Conservation (phyloP, 2,888 invertebrate species). For the Lobophora halterata region DNA sequence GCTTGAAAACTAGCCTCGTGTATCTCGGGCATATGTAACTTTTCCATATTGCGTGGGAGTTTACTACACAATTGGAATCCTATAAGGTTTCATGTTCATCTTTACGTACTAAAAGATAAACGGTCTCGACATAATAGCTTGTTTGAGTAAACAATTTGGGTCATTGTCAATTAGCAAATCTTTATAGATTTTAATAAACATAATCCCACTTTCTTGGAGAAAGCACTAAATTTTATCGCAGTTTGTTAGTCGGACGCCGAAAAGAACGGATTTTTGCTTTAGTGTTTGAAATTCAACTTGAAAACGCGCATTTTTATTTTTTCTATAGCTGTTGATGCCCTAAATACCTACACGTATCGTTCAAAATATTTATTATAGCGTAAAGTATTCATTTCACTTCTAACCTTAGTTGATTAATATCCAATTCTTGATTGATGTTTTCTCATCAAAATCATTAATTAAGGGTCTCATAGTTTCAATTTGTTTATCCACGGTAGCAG, state of each 20-base stretch:
- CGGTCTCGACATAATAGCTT: slow-evolving; percentile 13
- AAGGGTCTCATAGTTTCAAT: slow-evolving; percentile 21
- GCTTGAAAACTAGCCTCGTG: slow-evolving; percentile 5
- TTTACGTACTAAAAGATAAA: slow-evolving; percentile 17
- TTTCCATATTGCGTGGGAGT: too few species aligned
- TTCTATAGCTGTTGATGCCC: too few species aligned
- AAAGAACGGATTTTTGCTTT: too few species aligned
- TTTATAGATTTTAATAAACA: slow-evolving; percentile 14
- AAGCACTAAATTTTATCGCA: slow-evolving; percentile 15
- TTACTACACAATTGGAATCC: slow-evolving; percentile 7
- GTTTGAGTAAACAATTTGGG: slow-evolving; percentile 13
- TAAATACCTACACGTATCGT: too few species aligned
- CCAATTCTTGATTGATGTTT: slow-evolving; percentile 13
- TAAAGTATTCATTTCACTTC: too few species aligned
- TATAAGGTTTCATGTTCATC: slow-evolving; percentile 1
- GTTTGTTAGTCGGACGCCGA: background rate
- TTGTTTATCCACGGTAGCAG: slow-evolving; percentile 23
- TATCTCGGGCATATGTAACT: too few species aligned
- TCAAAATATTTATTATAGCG: too few species aligned
- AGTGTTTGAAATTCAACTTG: too few species aligned
- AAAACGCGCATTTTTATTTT: too few species aligned
- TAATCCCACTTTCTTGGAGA: slow-evolving; percentile 23
- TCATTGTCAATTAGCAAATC: slow-evolving; percentile 19
- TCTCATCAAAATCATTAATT: slow-evolving; percentile 15
- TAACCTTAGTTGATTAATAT: slow-evolving; percentile 11